These are phyloP conservation scores for Ia io DNA, from an alignment of 2,113 vertebrate genomes.

Conservation along the genomic window DNA sequence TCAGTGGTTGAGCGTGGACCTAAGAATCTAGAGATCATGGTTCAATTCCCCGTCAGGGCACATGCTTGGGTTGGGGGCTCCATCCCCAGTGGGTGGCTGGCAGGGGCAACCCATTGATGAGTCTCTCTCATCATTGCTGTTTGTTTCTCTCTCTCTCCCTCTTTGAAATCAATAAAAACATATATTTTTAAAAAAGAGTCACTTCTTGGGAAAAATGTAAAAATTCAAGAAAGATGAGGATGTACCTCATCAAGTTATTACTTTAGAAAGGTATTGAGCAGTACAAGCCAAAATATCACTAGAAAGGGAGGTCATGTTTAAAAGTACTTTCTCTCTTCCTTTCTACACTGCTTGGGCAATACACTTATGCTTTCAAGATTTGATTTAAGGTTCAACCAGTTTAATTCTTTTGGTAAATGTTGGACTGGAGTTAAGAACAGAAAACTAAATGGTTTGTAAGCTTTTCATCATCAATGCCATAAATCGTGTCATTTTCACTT, in stretches of 20 bases:
- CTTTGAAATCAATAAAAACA: too few relatives aligned
- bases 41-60: too few relatives aligned
- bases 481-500: background rate
- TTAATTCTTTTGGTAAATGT: conserved; percentile 42
- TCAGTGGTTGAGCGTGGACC: too few relatives aligned
- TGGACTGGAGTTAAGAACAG: conserved; percentile 17
- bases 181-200: background rate
- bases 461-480: background rate
- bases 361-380: conserved; percentile 27
- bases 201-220: background rate
- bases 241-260: background rate
- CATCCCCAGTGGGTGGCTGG: too few relatives aligned
- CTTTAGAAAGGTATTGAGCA: background rate
- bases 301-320: background rate
- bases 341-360: conserved; percentile 6
- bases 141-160: too few relatives aligned
- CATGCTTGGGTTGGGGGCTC: too few relatives aligned
- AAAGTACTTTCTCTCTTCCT: background rate
- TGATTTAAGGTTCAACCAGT: conserved; percentile 28
- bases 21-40: too few relatives aligned
- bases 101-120: too few relatives aligned
- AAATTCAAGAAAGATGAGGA: background rate
- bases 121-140: too few relatives aligned
- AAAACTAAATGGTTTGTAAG: background rate
- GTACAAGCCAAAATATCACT: too few relatives aligned